Evolutionary conservation across 2,888 invertebrate species (phyloP), one percentile per base, ranked within the genome.

Genomic region (Choreutis nemorana): DNA sequence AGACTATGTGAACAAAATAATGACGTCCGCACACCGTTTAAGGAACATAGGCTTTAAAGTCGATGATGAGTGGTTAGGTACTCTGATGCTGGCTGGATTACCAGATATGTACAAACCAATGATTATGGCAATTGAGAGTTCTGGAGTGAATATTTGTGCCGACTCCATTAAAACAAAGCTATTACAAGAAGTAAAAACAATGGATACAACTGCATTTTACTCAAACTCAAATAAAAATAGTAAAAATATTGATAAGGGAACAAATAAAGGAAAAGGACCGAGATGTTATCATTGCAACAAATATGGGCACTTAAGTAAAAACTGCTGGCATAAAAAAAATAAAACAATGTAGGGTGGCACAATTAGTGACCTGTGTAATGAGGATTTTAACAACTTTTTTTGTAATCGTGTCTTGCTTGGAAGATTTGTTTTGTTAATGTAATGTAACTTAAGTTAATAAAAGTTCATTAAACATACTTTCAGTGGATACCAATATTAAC

Each of bases 1-100:
- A 20, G 32, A 33, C 4, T 40, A 40, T 23, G 35, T 40, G 1
- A 39, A 24, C 14, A 36, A 37, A 22, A 35, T 40, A 5, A 38
- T 40, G 34, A 22, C 21, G 2, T 34, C 36, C 1, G 39, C 39
- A 1, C 40, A 37, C 18, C 37, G 36, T 15, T 29, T 41, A 0
- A 24, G 41, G 3, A 40, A 40, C 13, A 40, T 40, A 6, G 23
- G 23, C 2, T 41, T 40, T 21, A 23, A 30, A 2, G 20, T 25
- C 10, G 29, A 29, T 29, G 29, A 29, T 23, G 23, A 29, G 10
- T 29, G 22, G 29, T 11, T 29, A 4, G 29, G 29, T 3, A 23
- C 29, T 5, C n/a, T 29, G 23, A 22, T 29, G 23, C 14, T 29
- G 11, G 22, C 23, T 14, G 23, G 29, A 11, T 23, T 29, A 11